These are phyloP conservation scores for Polietes domitor DNA, from an alignment of 2,888 invertebrate species.

Conservation along the genomic window DNA sequence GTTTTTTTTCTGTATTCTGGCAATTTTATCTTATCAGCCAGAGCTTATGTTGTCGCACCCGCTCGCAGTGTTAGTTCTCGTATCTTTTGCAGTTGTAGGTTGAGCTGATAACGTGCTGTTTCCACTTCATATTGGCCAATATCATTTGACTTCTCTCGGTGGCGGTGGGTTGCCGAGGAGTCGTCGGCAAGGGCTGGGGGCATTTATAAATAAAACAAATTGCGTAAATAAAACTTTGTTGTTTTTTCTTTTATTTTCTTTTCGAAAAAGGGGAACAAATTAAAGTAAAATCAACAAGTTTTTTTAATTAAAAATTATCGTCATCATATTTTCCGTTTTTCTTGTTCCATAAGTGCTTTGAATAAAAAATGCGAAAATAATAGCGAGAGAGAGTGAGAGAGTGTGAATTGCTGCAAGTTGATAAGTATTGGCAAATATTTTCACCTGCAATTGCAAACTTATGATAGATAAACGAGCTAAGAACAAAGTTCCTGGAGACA, in stretches of 20 bases:
- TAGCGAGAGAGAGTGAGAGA: not conserved
- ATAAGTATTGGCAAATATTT: not conserved
- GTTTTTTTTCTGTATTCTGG: not conserved
- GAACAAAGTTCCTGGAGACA: too few species aligned
- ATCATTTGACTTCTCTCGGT: not conserved
- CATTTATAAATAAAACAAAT: conserved; percentile 38
- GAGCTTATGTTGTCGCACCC: conserved; percentile 30
- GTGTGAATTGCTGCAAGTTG: not conserved
- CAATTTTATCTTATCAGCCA: conserved; percentile 58
- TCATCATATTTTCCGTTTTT: not conserved
- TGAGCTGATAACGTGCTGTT: conserved; percentile 25
- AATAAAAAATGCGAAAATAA: too few species aligned
- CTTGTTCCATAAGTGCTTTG: too few species aligned
- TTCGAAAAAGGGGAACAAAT: conserved; percentile 8
- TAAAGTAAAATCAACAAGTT: conserved; percentile 12
- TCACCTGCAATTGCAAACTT: not conserved
- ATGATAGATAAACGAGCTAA: too few species aligned
- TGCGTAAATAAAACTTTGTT: conserved; percentile 22
- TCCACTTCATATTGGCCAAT: conserved; percentile 58
- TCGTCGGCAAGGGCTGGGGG: not conserved
- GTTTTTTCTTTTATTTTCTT: not conserved
- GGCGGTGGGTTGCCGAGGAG: not conserved
- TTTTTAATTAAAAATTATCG: not conserved
- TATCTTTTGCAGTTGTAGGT: conserved; percentile 56
- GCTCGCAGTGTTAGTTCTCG: conserved; percentile 31